Conservation (phyloP, 2,888 invertebrate species). For the Synergus itoensis region DNA sequence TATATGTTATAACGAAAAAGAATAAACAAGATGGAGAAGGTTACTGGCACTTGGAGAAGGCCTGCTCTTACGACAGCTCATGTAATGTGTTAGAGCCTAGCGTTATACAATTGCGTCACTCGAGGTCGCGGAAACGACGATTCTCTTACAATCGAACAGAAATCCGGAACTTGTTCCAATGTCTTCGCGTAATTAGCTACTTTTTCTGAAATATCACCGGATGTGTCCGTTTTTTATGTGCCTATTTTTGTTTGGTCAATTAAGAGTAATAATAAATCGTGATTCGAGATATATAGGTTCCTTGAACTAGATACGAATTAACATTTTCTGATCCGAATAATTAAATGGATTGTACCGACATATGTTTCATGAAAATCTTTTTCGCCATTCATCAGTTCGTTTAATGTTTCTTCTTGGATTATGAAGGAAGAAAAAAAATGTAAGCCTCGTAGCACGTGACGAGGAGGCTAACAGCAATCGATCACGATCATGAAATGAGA, state of each 20-base stretch:
- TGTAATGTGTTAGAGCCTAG: conserved; percentile 52
- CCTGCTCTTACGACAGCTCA: conserved; percentile 57
- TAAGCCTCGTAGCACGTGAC: background rate
- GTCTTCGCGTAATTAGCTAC: background rate
- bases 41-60: conserved; percentile 46
- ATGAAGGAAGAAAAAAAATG: too few relatives aligned
- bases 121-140: conserved; percentile 49
- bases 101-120: conserved; percentile 59
- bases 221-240: background rate
- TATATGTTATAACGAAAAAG: too few relatives aligned
- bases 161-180: conserved; percentile 4
- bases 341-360: too few relatives aligned
- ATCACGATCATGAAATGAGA: conserved; percentile 27
- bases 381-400: too few relatives aligned
- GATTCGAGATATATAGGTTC: background rate
- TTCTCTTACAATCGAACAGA: conserved; percentile 10
- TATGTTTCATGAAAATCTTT: too few relatives aligned
- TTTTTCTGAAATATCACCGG: background rate
- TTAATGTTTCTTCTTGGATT: too few relatives aligned
- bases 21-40: too few relatives aligned
- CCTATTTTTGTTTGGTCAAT: background rate
- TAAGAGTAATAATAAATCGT: background rate
- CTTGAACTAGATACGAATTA: too few relatives aligned
- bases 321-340: too few relatives aligned
- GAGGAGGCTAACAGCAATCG: background rate